A percentile compares a stretch with the other conserved stretches of the same genome.
phyloP scores from a whole-genome alignment of 1,140 invertebrate genomes.

The Capitella teleta region DNA sequence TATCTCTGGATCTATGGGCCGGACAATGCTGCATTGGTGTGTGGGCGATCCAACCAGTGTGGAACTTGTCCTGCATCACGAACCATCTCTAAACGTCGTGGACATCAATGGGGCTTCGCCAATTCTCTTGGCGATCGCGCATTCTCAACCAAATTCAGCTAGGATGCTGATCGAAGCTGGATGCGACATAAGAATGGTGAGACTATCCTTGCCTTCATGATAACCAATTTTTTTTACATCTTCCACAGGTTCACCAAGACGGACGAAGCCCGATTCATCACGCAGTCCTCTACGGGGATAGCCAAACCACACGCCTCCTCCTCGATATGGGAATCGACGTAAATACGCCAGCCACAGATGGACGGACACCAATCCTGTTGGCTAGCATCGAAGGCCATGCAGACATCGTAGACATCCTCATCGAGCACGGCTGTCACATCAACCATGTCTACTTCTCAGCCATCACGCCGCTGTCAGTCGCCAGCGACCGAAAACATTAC shows the following conservation, averaged over 20 bases:
- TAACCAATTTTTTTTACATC: neutral
- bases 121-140: constrained; percentile 8
- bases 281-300: constrained; percentile 65
- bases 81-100: constrained; percentile 5
- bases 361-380: constrained; percentile 75
- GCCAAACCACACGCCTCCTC: constrained; percentile 69
- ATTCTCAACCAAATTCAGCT: constrained; percentile 7
- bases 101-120: constrained; percentile 9
- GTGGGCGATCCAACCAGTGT: constrained; percentile 6
- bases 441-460: constrained; percentile 48
- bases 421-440: constrained; percentile 65
- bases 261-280: constrained; percentile 64
- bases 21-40: constrained; percentile 7
- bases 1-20: neutral
- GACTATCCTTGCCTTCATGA: constrained; percentile 18
- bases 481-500: constrained; percentile 58
- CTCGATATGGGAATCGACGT: constrained; percentile 68
- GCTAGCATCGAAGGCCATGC: constrained; percentile 71
- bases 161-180: constrained; percentile 10
- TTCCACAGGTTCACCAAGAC: constrained; percentile 59
- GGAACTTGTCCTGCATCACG: constrained; percentile 2
- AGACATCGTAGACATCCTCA: constrained; percentile 60
- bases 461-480: constrained; percentile 18
- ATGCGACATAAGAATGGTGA: constrained; percentile 56
- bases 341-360: constrained; percentile 80